phyloP scores from a whole-genome alignment of 2,113 vertebrate species.

The Sinocyclocheilus rhinocerous region DNA sequence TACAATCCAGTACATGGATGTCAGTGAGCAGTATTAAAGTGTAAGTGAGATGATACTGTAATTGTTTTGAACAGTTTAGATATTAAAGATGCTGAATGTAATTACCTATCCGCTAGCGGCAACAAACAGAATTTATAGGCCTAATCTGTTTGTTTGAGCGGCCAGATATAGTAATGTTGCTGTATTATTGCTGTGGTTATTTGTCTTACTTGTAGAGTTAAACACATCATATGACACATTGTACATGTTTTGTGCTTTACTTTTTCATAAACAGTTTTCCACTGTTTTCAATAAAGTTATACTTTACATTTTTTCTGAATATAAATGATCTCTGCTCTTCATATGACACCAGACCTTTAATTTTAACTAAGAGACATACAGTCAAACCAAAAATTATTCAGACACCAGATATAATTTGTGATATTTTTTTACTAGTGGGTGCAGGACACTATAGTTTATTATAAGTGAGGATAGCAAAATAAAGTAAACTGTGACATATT shows the following conservation, averaged over 20 bases:
- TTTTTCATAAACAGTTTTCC: neutral
- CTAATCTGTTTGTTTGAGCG: neutral
- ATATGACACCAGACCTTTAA: neutral
- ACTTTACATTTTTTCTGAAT: neutral
- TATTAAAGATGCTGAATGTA: neutral
- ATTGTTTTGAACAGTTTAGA: neutral
- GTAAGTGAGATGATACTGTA: neutral
- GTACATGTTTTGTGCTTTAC: neutral
- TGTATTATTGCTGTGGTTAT: neutral
- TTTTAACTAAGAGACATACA: neutral
- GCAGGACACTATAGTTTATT: no score
- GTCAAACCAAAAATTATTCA: neutral
- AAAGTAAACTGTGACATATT: no score
- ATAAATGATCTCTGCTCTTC: neutral
- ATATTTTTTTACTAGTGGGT: no score
- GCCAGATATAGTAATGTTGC: neutral
- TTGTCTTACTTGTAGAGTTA: neutral
- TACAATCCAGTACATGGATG: neutral
- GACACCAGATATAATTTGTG: neutral
- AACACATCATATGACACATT: neutral
- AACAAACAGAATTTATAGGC: neutral
- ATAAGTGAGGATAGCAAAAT: no score
- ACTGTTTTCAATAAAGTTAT: conserved; percentile 9
- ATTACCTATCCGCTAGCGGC: neutral
- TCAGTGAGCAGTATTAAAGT: neutral